phyloP scores from a whole-genome alignment of 2,797 vertebrate species.

The Merluccius polli region DNA sequence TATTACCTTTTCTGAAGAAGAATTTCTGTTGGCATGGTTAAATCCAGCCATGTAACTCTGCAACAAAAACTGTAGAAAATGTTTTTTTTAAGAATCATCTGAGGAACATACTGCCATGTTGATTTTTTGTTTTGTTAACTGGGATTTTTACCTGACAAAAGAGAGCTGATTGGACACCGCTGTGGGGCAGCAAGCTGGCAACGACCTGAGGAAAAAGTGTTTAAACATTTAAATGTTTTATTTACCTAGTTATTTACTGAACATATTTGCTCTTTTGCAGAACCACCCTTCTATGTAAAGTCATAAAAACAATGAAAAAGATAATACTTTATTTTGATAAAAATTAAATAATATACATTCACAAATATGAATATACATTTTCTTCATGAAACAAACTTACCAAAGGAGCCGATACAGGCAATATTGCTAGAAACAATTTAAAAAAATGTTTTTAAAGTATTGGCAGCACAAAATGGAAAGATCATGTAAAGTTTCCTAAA shows the following conservation, averaged over 20 bases:
- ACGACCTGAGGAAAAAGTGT: slow-evolving; percentile 50
- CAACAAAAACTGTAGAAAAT: slow-evolving; percentile 70
- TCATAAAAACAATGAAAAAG: background rate
- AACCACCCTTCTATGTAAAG: background rate
- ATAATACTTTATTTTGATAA: no score
- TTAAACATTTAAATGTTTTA: background rate
- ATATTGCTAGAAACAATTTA: slow-evolving; percentile 51
- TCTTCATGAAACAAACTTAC: slow-evolving; percentile 47
- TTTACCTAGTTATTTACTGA: no score
- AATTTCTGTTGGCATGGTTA: slow-evolving; percentile 76
- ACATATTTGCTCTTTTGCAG: background rate
- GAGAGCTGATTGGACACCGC: slow-evolving; percentile 49
- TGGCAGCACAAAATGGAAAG: background rate
- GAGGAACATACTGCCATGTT: background rate
- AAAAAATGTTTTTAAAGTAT: background rate
- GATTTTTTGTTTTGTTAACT: background rate
- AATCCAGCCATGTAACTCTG: slow-evolving; percentile 76
- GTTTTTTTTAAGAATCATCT: slow-evolving; percentile 1
- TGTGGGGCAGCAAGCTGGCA: slow-evolving; percentile 65
- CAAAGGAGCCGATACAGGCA: slow-evolving; percentile 62
- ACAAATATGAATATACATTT: background rate
- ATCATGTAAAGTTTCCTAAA: background rate
- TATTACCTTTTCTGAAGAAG: slow-evolving; percentile 62
- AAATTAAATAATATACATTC: background rate
- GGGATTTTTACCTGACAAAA: slow-evolving; percentile 66